Conservation (phyloP, 2,888 invertebrate species). For the Zeuzera pyrina region DNA sequence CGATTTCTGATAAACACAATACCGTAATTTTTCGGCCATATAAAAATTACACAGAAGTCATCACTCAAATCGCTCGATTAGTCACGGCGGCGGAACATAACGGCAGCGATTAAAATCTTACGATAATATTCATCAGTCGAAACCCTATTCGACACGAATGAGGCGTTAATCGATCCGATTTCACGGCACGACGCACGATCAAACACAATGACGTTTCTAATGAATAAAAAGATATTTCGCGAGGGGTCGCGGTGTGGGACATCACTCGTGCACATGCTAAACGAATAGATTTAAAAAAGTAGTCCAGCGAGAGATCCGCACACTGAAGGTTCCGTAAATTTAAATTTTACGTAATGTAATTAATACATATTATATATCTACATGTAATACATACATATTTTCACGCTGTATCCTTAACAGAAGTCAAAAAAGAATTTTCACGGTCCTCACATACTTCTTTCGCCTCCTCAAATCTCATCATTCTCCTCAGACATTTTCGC, state of each 20-base stretch:
- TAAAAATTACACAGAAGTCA: conserved; percentile 36
- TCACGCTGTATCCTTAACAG: too few species aligned
- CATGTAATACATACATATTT: too few species aligned
- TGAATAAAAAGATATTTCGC: conserved; percentile 46
- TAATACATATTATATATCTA: too few species aligned
- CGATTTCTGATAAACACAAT: too few species aligned
- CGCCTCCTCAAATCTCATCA: too few species aligned
- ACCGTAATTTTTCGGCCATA: too few species aligned
- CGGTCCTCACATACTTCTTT: too few species aligned
- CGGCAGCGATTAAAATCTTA: conserved; percentile 35
- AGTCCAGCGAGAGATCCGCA: too few species aligned
- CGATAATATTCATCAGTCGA: conserved; percentile 35
- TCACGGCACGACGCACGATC: conserved; percentile 45
- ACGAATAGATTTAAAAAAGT: conserved; percentile 13
- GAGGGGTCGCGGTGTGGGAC: conserved; percentile 14
- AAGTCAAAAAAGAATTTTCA: too few species aligned
- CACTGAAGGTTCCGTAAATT: too few species aligned
- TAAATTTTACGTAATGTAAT: too few species aligned
- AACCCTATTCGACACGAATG: conserved; percentile 39
- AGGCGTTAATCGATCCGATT: conserved; percentile 55
- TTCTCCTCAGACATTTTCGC: too few species aligned
- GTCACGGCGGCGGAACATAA: conserved; percentile 36
- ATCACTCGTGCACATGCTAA: conserved; percentile 27
- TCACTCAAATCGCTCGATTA: conserved; percentile 43
- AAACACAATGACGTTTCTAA: conserved; percentile 48